These are phyloP conservation scores for Epinephelus coioides DNA, from an alignment of 2,797 vertebrate genomes.

Conservation along the genomic window DNA sequence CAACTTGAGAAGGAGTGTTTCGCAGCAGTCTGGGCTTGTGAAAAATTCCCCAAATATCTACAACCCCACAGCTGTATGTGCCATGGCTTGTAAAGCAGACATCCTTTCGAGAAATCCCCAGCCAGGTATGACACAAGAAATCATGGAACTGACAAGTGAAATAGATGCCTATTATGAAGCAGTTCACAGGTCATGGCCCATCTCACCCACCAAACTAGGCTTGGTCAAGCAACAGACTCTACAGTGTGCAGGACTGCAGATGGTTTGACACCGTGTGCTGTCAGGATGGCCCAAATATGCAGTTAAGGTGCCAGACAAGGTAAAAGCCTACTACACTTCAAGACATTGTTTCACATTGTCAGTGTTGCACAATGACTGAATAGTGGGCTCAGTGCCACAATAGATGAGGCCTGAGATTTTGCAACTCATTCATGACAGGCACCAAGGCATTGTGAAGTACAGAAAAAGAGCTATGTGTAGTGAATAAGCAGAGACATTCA, in stretches of 20 bases:
- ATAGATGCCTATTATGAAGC: too few species aligned
- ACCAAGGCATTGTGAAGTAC: conserved; percentile 4
- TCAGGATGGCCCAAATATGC: conserved; percentile 6
- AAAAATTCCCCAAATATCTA: too few species aligned
- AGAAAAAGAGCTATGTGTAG: neutral
- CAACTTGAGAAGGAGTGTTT: too few species aligned
- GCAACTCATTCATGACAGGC: neutral
- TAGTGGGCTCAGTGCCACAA: neutral
- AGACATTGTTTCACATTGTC: neutral
- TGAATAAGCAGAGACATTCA: neutral
- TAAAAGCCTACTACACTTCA: neutral
- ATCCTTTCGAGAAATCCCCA: neutral
- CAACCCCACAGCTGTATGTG: conserved; percentile 3
- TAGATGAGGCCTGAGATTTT: neutral
- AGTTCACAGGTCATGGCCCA: too few species aligned
- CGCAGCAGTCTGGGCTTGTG: too few species aligned
- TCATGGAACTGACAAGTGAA: neutral
- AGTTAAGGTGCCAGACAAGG: neutral
- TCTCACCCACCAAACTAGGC: too few species aligned
- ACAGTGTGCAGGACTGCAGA: neutral
- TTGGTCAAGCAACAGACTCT: too few species aligned
- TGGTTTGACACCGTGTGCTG: neutral
- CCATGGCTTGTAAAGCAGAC: neutral
- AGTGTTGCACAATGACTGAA: neutral
- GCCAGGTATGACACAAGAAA: neutral